phyloP scores from a whole-genome alignment of 2,113 vertebrate genomes.

The Crotophaga sulcirostris region DNA sequence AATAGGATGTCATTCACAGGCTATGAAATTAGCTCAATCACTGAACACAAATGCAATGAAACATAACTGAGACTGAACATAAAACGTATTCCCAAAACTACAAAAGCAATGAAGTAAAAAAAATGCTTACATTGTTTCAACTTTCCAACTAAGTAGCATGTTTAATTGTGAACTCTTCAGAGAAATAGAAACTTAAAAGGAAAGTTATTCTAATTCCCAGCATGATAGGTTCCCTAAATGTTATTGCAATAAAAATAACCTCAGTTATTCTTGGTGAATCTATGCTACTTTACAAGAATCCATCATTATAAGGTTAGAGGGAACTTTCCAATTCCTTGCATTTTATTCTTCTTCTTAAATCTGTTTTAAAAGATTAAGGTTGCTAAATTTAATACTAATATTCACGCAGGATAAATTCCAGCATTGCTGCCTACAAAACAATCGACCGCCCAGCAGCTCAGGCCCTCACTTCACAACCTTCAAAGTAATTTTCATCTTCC shows the following conservation, averaged over 20 bases:
- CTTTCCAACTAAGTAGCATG: not conserved
- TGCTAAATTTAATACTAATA: conserved; percentile 16
- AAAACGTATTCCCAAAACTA: not conserved
- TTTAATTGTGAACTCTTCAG: not conserved
- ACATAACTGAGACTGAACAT: not conserved
- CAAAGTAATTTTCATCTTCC: not conserved
- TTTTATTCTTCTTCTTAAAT: not conserved
- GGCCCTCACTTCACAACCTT: not conserved
- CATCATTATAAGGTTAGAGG: not conserved
- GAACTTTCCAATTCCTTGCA: not conserved
- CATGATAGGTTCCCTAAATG: not conserved
- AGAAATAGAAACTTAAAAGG: not conserved
- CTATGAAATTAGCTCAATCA: not conserved
- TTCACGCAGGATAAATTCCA: not conserved
- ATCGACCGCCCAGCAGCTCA: not conserved
- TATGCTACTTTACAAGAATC: not conserved
- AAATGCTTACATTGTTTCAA: not conserved
- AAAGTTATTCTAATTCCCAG: not conserved
- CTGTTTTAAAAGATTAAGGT: not conserved
- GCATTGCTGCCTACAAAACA: not conserved
- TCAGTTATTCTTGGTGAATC: not conserved
- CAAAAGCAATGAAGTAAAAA: not conserved
- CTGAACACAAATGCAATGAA: not conserved
- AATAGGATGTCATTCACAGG: not conserved
- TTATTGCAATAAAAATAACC: not conserved